These are phyloP conservation scores for Mycetomoellerius zeteki DNA, from an alignment of 1,140 invertebrate species.

Conservation along the genomic window DNA sequence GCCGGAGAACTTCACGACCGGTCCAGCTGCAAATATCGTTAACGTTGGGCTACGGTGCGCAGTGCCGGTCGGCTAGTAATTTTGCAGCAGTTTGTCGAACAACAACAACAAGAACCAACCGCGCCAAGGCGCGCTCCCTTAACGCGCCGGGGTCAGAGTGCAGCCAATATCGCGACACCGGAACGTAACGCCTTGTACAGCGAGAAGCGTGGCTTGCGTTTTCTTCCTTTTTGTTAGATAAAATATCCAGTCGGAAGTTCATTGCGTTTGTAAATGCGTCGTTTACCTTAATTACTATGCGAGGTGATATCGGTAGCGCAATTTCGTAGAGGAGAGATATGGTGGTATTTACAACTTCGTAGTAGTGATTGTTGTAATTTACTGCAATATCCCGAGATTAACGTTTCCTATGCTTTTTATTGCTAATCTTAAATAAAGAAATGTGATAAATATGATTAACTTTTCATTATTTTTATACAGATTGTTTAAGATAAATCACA, in stretches of 20 bases:
- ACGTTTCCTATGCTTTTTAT: neutral
- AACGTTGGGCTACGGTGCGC: slow-evolving; percentile 75
- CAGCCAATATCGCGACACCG: slow-evolving; percentile 72
- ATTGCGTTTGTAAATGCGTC: slow-evolving; percentile 15
- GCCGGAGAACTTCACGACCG: slow-evolving; percentile 78
- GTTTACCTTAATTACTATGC: slow-evolving; percentile 45
- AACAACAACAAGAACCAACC: slow-evolving; percentile 78
- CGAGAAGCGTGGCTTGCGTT: slow-evolving; percentile 36
- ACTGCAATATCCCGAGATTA: neutral
- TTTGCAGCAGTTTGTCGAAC: slow-evolving; percentile 82
- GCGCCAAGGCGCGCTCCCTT: slow-evolving; percentile 72
- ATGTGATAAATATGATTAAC: neutral
- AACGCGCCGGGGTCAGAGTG: slow-evolving; percentile 64
- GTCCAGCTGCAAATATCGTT: slow-evolving; percentile 84
- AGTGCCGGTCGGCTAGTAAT: slow-evolving; percentile 79
- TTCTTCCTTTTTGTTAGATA: slow-evolving; percentile 31
- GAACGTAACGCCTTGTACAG: slow-evolving; percentile 30
- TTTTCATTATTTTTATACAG: neutral
- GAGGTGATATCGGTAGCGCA: slow-evolving; percentile 13
- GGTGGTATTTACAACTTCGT: neutral
- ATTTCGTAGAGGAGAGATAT: slow-evolving; percentile 26
- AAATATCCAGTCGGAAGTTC: slow-evolving; percentile 18
- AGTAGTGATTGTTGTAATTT: slow-evolving; percentile 18
- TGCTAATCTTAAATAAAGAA: neutral
- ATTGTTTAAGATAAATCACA: neutral